Conservation (phyloP, 1,140 invertebrate genomes). For the Lanistes nyassanus region DNA sequence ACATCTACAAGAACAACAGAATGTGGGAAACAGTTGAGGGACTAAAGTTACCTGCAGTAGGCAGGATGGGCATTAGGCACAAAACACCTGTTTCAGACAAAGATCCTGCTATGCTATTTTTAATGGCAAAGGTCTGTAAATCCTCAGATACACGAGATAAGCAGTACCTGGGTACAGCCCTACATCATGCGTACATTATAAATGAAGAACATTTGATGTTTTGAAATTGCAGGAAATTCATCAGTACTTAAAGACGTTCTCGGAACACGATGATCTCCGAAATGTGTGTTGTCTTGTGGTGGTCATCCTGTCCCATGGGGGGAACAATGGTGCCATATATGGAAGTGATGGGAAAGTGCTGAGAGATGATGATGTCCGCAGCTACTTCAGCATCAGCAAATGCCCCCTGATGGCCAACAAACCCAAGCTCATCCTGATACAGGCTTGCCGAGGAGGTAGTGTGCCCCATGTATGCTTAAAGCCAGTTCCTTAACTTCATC, state of each 20-base stretch:
- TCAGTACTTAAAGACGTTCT: slow-evolving; percentile 3
- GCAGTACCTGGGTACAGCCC: too few relatives aligned
- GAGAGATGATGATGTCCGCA: slow-evolving; percentile 37
- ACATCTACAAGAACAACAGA: too few relatives aligned
- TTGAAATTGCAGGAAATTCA: slow-evolving; percentile 29
- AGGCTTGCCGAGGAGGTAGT: slow-evolving; percentile 61
- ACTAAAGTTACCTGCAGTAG: too few relatives aligned
- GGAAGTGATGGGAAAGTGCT: slow-evolving; percentile 28
- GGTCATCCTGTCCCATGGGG: slow-evolving; percentile 28
- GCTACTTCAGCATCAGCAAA: slow-evolving; percentile 52
- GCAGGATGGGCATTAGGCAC: too few relatives aligned
- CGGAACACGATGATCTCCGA: not conserved
- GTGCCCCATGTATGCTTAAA: not conserved
- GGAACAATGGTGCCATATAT: slow-evolving; percentile 14
- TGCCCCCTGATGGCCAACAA: slow-evolving; percentile 53
- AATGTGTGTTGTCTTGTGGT: slow-evolving; percentile 18
- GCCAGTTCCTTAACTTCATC: not conserved
- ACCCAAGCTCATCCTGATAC: slow-evolving; percentile 63
- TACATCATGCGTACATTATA: too few relatives aligned
- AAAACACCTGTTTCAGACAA: too few relatives aligned
- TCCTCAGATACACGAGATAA: too few relatives aligned
- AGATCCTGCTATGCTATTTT: too few relatives aligned
- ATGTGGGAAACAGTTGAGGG: too few relatives aligned
- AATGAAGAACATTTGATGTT: not conserved
- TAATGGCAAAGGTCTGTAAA: too few relatives aligned